These are phyloP conservation scores for Batillaria attramentaria DNA, from an alignment of 1,140 invertebrate species.

Conservation along the genomic window DNA sequence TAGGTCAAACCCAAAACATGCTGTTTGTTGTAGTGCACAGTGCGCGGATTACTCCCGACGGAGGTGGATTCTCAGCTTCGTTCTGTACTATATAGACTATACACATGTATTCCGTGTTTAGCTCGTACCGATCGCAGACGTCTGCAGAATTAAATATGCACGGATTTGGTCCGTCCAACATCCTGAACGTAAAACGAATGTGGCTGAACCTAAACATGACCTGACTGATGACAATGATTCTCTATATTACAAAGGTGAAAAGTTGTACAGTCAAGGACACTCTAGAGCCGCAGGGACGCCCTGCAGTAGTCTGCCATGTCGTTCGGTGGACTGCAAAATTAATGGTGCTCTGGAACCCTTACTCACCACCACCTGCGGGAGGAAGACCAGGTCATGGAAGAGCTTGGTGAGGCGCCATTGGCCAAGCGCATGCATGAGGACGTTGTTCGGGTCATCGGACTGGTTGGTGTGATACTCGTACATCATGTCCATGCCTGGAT, in stretches of 20 bases:
- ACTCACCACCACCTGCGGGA: slow-evolving; percentile 63
- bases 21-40: neutral
- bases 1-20: neutral
- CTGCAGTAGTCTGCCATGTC: too few relatives aligned
- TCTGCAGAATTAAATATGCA: too few relatives aligned
- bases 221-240: too few relatives aligned
- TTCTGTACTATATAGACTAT: neutral
- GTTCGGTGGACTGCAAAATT: too few relatives aligned
- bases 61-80: neutral
- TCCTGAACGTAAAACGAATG: too few relatives aligned
- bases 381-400: slow-evolving; percentile 67
- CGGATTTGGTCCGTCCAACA: too few relatives aligned
- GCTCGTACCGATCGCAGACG: too few relatives aligned
- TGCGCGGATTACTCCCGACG: neutral
- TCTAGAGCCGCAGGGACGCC: too few relatives aligned
- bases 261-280: too few relatives aligned
- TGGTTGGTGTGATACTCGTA: slow-evolving; percentile 70
- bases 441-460: slow-evolving; percentile 62
- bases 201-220: too few relatives aligned
- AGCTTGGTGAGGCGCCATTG: slow-evolving; percentile 65
- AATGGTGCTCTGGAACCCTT: too few relatives aligned
- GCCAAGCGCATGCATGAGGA: slow-evolving; percentile 66
- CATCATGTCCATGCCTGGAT: slow-evolving; percentile 63
- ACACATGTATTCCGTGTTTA: neutral
- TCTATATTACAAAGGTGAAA: too few relatives aligned